phyloP scores from a whole-genome alignment of 1,140 invertebrate species.

The Neelides sp. region DNA sequence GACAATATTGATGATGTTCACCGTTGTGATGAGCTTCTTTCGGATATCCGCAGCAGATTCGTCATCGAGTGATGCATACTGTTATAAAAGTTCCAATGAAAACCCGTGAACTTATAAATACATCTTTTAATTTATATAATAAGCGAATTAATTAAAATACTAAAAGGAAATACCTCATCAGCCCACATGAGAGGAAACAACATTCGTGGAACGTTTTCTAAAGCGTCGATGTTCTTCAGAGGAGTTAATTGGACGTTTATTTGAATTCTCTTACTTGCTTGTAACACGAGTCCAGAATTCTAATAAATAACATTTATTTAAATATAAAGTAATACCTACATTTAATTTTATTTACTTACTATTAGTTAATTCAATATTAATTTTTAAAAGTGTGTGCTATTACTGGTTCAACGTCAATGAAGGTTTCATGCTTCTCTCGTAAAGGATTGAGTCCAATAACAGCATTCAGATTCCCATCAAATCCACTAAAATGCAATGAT shows the following conservation, averaged over 20 bases:
- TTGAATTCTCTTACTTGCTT: slow-evolving; percentile 41
- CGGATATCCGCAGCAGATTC: not conserved
- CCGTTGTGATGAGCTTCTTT: not conserved
- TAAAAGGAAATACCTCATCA: slow-evolving; percentile 38
- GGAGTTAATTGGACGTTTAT: slow-evolving; percentile 41
- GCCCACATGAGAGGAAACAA: slow-evolving; percentile 45
- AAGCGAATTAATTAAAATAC: not conserved
- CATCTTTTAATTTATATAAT: not conserved
- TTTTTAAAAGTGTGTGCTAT: slow-evolving; percentile 28
- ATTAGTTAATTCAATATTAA: not conserved
- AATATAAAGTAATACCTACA: too few species aligned
- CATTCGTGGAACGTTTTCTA: slow-evolving; percentile 38
- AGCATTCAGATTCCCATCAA: slow-evolving; percentile 7
- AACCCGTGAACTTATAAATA: not conserved
- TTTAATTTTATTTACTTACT: too few species aligned
- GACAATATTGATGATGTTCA: not conserved
- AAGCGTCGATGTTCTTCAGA: slow-evolving; percentile 34
- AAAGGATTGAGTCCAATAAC: slow-evolving; percentile 58
- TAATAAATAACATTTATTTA: too few species aligned
- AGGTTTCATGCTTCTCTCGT: slow-evolving; percentile 53
- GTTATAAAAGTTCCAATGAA: not conserved
- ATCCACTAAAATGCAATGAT: not conserved
- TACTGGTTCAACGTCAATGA: slow-evolving; percentile 64
- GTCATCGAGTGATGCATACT: not conserved
- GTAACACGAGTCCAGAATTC: slow-evolving; percentile 41